Conservation (phyloP, 2,888 invertebrate genomes). For the Chrysopilus asiliformis region DNA sequence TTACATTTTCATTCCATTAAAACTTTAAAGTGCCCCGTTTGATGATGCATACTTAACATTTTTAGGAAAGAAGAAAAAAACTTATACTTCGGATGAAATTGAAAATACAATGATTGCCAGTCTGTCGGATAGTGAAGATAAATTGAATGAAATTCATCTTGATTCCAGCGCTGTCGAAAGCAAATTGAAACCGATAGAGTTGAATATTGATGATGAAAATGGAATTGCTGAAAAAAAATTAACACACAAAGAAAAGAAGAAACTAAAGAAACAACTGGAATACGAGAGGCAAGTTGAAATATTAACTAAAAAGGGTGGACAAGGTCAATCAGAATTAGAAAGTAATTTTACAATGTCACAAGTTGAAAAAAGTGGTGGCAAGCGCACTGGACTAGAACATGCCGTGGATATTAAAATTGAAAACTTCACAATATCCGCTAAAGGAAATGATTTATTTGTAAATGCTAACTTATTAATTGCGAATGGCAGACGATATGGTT, state of each 20-base stretch:
- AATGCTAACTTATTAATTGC: conserved; percentile 92
- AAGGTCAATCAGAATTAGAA: conserved; percentile 78
- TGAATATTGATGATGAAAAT: no score
- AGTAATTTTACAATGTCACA: conserved; percentile 93
- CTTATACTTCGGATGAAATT: no score
- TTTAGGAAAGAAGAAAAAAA: no score
- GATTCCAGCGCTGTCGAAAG: no score
- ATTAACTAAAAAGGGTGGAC: conserved; percentile 73
- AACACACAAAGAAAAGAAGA: conserved; percentile 85
- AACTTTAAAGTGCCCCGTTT: no score
- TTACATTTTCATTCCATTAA: no score
- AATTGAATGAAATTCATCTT: no score
- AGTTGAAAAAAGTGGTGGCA: conserved; percentile 57
- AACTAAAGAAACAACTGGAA: conserved; percentile 75
- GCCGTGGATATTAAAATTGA: conserved; percentile 97
- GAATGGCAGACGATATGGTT: conserved; percentile 84
- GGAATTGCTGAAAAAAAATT: no score
- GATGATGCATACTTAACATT: no score
- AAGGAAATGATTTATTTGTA: conserved; percentile 93
- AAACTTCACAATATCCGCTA: conserved; percentile 93
- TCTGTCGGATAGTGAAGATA: no score
- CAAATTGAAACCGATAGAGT: no score
- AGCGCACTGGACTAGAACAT: conserved; percentile 72
- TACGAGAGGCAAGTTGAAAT: conserved; percentile 79
- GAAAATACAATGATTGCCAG: no score